Evolutionary conservation across 1,140 invertebrate genomes (phyloP).

Genomic region (Papilio polyxenes): DNA sequence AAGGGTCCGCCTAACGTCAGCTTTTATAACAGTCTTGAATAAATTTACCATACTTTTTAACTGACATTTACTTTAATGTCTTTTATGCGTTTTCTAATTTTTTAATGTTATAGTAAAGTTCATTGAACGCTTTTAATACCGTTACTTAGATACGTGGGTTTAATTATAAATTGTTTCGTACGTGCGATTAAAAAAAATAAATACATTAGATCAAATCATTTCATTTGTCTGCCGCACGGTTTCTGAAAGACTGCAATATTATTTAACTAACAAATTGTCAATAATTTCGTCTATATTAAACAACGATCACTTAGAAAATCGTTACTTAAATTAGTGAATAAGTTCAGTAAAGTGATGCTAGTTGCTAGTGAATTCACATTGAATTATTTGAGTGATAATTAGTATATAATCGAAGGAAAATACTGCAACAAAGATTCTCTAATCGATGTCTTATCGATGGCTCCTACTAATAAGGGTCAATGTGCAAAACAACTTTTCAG

Average conservation of each 20-base stretch:
- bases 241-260: too few species aligned
- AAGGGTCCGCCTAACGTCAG: background rate
- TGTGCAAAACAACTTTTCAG: too few species aligned
- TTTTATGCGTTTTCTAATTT: slow-evolving; percentile 5
- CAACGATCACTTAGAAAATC: too few species aligned
- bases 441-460: background rate
- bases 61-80: background rate
- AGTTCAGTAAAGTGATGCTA: too few species aligned
- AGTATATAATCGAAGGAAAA: too few species aligned
- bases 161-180: background rate
- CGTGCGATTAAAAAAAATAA: background rate
- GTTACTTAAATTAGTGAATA: too few species aligned
- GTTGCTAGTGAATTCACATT: too few species aligned
- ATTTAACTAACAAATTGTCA: too few species aligned
- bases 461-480: too few species aligned
- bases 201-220: background rate
- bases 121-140: slow-evolving; percentile 11
- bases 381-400: too few species aligned
- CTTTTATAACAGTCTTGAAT: slow-evolving; percentile 9
- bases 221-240: background rate
- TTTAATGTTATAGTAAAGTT: slow-evolving; percentile 3
- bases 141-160: background rate
- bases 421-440: background rate
- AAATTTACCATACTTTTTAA: background rate
- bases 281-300: too few species aligned